These are phyloP conservation scores for Ranitomeya imitator DNA, from an alignment of 2,113 vertebrate species.

Conservation along the genomic window DNA sequence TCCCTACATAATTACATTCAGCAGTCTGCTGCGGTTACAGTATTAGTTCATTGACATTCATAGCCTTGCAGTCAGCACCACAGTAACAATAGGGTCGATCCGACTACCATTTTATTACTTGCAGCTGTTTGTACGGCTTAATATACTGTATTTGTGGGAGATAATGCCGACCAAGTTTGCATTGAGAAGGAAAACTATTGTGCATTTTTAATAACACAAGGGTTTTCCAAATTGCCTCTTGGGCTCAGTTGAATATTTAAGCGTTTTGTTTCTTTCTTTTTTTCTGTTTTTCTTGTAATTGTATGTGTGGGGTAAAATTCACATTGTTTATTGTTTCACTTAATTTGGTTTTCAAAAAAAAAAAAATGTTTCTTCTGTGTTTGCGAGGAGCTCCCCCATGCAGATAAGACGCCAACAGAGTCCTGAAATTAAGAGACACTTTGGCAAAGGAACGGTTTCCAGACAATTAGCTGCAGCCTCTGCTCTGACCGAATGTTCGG, in stretches of 20 bases:
- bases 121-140: slow-evolving; percentile 40
- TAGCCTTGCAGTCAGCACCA: slow-evolving; percentile 6
- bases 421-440: slow-evolving; percentile 18
- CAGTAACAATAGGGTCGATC: slow-evolving; percentile 30
- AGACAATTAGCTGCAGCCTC: slow-evolving; percentile 22
- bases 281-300: slow-evolving; percentile 42
- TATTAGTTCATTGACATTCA: not conserved
- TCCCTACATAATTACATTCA: not conserved
- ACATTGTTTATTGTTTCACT: slow-evolving; percentile 56
- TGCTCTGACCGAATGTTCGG: not conserved
- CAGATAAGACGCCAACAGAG: slow-evolving; percentile 47
- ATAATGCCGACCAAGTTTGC: slow-evolving; percentile 43
- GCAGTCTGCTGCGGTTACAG: not conserved
- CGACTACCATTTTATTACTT: slow-evolving; percentile 41
- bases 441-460: slow-evolving; percentile 26
- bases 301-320: slow-evolving; percentile 50
- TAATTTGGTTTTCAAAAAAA: slow-evolving; percentile 41
- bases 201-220: slow-evolving; percentile 36
- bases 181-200: slow-evolving; percentile 49
- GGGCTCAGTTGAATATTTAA: slow-evolving; percentile 34
- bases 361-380: slow-evolving; percentile 46
- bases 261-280: not conserved
- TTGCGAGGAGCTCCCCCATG: slow-evolving; percentile 35
- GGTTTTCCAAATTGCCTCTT: slow-evolving; percentile 32
- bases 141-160: slow-evolving; percentile 52